Conservation (phyloP, 2,888 invertebrate species). For the Chironomus riparius region DNA sequence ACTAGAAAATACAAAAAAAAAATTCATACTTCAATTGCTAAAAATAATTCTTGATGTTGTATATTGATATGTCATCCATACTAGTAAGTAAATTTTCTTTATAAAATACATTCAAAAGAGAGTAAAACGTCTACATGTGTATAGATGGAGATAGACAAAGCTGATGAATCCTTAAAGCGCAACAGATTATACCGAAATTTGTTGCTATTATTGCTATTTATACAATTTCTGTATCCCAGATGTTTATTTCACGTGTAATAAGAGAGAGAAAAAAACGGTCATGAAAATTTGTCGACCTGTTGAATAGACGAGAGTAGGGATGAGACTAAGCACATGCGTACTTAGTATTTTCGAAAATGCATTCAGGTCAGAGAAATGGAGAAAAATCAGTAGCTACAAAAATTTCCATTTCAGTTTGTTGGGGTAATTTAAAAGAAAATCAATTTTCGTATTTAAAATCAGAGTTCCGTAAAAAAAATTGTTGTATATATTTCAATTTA, state of each 20-base stretch:
- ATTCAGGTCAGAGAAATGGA: not conserved
- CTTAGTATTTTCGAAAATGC: not conserved
- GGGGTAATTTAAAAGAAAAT: not conserved
- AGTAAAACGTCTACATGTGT: too few relatives aligned
- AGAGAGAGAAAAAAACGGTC: not conserved
- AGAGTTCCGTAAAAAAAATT: too few relatives aligned
- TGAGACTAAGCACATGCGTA: not conserved
- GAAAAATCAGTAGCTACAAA: too few relatives aligned
- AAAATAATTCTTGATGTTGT: too few relatives aligned
- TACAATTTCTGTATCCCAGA: not conserved
- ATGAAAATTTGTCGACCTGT: constrained; percentile 6
- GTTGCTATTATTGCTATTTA: constrained; percentile 4
- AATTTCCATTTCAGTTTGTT: too few relatives aligned
- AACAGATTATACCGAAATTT: constrained; percentile 2
- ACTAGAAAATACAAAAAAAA: too few relatives aligned
- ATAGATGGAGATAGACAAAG: not conserved
- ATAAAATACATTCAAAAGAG: too few relatives aligned
- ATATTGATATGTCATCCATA: too few relatives aligned
- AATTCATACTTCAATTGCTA: too few relatives aligned
- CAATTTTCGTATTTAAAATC: not conserved
- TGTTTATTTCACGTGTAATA: constrained; percentile 2
- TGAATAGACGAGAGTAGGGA: not conserved
- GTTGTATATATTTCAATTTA: too few relatives aligned
- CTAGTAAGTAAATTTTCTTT: too few relatives aligned
- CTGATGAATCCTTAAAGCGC: not conserved